Conservation (phyloP, 2,797 vertebrate genomes). For the Clarias pachynema region DNA sequence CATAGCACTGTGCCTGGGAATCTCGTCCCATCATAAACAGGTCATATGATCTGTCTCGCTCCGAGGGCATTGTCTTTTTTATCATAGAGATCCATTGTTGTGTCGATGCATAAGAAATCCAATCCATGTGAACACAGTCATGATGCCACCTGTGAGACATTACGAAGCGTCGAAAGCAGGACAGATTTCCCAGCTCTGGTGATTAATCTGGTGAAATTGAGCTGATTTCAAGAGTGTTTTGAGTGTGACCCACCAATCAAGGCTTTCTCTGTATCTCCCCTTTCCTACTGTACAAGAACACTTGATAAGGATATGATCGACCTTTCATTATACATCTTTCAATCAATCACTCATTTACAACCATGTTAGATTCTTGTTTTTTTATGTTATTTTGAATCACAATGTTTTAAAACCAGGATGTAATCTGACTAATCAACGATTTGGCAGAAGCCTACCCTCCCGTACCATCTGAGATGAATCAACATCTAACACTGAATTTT, state of each 20-base stretch:
- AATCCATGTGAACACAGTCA: slow-evolving; percentile 13
- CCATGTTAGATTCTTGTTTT: neutral
- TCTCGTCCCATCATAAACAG: neutral
- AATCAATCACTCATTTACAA: neutral
- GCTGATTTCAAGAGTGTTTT: neutral
- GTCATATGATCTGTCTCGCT: slow-evolving; percentile 23
- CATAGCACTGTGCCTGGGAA: neutral
- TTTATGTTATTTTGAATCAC: neutral
- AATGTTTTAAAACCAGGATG: neutral
- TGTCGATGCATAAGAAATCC: slow-evolving; percentile 8
- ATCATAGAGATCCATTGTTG: slow-evolving; percentile 29
- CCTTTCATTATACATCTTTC: neutral
- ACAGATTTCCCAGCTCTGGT: neutral
- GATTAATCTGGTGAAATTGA: neutral
- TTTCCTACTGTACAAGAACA: neutral
- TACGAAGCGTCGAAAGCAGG: neutral
- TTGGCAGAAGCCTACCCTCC: neutral
- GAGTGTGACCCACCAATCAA: neutral
- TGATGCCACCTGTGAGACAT: slow-evolving; percentile 17
- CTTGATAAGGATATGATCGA: neutral
- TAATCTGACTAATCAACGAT: neutral
- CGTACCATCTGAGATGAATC: neutral
- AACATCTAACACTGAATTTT: neutral
- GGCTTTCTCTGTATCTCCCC: neutral
- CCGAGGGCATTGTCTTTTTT: slow-evolving; percentile 3